These are phyloP conservation scores for Ameiurus melas DNA, from an alignment of 2,113 vertebrate genomes.

Conservation along the genomic window DNA sequence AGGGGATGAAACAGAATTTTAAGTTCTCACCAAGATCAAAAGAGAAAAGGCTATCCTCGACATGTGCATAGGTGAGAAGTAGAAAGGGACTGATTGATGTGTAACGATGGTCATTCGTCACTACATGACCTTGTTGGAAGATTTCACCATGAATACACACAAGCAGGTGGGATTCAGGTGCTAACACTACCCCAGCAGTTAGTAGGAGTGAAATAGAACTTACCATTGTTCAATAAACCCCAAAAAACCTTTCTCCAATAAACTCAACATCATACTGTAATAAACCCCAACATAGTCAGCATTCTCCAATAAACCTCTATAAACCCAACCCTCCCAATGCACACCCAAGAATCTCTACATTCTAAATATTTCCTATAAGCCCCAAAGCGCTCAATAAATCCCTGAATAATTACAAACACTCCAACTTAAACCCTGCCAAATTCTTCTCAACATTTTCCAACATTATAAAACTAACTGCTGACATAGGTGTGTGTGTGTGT, in stretches of 20 bases:
- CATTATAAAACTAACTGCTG: conserved; percentile 1
- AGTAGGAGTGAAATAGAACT: neutral
- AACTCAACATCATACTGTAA: neutral
- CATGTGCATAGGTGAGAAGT: too few species aligned
- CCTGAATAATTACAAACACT: conserved; percentile 9
- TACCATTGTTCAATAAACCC: neutral
- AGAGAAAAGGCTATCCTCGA: too few species aligned
- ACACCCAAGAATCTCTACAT: neutral
- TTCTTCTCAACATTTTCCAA: conserved; percentile 21
- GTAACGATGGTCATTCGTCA: neutral
- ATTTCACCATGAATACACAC: neutral
- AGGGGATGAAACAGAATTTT: too few species aligned
- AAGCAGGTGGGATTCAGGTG: neutral
- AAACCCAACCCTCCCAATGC: neutral
- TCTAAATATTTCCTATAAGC: conserved; percentile 3
- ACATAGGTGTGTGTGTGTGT: too few species aligned
- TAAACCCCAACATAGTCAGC: neutral
- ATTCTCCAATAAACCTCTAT: neutral
- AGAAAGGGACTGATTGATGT: neutral
- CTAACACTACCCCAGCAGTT: neutral
- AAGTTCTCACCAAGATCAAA: too few species aligned
- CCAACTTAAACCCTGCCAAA: neutral
- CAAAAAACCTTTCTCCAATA: neutral
- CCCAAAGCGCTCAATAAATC: neutral
- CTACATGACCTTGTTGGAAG: neutral